These are phyloP conservation scores for Jacana jacana DNA, from an alignment of 2,113 vertebrate genomes.

Conservation along the genomic window DNA sequence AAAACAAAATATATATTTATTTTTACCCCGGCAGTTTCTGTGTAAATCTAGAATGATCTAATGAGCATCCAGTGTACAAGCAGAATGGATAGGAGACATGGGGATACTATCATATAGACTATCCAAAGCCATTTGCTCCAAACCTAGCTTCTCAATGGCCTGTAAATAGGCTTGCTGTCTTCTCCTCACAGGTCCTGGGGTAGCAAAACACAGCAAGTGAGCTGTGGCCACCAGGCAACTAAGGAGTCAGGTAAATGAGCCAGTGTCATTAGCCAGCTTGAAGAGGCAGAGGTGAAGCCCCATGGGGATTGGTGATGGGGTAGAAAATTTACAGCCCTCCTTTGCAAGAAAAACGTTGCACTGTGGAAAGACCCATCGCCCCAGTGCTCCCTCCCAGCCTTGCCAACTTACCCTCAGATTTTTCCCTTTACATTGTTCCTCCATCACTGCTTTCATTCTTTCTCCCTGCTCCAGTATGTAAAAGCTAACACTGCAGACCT, in stretches of 20 bases:
- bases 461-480: neutral
- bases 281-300: neutral
- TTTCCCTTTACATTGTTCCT: neutral
- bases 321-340: neutral
- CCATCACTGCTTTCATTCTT: neutral
- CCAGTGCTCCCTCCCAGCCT: neutral
- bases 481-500: neutral
- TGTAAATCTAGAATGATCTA: neutral
- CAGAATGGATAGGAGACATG: neutral
- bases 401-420: neutral
- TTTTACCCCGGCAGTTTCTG: neutral
- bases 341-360: conserved; percentile 5
- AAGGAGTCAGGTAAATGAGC: conserved; percentile 8
- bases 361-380: neutral
- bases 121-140: neutral
- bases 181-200: neutral
- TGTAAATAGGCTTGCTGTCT: conserved; percentile 17
- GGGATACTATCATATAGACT: neutral
- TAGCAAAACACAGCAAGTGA: neutral
- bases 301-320: neutral
- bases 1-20: neutral
- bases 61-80: neutral
- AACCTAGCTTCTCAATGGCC: neutral
- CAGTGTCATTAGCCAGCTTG: neutral
- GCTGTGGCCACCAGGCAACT: conserved; percentile 17